Conservation (phyloP, 2,888 invertebrate species). For the Clostera curtula region DNA sequence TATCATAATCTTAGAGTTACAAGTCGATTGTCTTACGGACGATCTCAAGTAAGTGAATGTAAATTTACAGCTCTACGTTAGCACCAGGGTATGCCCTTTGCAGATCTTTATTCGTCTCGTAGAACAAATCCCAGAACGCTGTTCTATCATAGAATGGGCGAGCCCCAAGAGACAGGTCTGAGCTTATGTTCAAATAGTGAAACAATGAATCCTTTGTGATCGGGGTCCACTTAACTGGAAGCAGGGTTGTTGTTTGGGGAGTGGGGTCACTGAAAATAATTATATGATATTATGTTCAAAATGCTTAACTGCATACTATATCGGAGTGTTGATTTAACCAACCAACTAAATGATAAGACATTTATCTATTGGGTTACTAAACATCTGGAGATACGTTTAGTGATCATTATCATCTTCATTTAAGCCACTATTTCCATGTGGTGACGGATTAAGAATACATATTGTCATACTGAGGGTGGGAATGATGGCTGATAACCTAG, state of each 20-base stretch:
- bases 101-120: conserved; percentile 19
- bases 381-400: too few relatives aligned
- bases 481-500: too few relatives aligned
- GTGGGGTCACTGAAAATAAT: conserved; percentile 35
- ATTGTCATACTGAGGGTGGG: too few relatives aligned
- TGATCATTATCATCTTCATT: too few relatives aligned
- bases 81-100: conserved; percentile 7
- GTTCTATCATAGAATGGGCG: conserved; percentile 30
- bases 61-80: conserved; percentile 3
- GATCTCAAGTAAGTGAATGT: too few relatives aligned
- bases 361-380: too few relatives aligned
- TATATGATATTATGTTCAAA: neutral
- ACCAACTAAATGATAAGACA: too few relatives aligned
- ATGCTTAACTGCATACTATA: conserved; percentile 22
- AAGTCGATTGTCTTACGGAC: too few relatives aligned
- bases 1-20: too few relatives aligned
- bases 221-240: conserved; percentile 40
- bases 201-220: conserved; percentile 20
- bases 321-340: too few relatives aligned
- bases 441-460: too few relatives aligned
- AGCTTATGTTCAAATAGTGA: conserved; percentile 29
- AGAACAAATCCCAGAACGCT: conserved; percentile 41
- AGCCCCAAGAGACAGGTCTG: conserved; percentile 15
- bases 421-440: too few relatives aligned
- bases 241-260: conserved; percentile 27